A percentile compares a stretch with the other conserved stretches of the same genome.
Evolutionary conservation across 2,113 vertebrate genomes (phyloP).

Genomic region (Heliornis fulica): DNA sequence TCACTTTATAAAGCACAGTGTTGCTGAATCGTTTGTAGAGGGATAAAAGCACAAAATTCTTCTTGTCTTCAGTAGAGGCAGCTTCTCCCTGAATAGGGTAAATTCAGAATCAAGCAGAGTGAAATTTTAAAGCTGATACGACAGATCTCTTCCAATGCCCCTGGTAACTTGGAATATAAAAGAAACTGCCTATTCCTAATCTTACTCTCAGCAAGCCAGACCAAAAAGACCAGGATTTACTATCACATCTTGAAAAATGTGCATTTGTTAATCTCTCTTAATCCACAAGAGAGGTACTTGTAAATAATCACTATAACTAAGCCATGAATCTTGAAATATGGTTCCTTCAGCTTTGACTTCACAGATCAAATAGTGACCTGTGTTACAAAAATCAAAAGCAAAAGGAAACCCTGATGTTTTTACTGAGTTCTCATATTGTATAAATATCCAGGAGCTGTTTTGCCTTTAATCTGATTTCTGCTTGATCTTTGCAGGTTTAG

Average conservation of each 20-base stretch:
- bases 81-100: neutral
- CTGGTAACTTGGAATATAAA: neutral
- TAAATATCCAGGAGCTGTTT: neutral
- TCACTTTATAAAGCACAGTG: neutral
- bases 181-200: slow-evolving; percentile 2
- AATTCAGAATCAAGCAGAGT: neutral
- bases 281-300: neutral
- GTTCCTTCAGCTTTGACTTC: slow-evolving; percentile 9
- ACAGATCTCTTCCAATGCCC: neutral
- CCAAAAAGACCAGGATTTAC: neutral
- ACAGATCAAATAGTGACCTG: neutral
- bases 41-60: neutral
- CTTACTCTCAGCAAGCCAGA: neutral
- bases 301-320: slow-evolving; percentile 15
- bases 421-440: neutral
- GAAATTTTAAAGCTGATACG: slow-evolving; percentile 12
- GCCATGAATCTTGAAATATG: neutral
- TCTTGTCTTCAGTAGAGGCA: neutral
- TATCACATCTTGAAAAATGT: neutral
- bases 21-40: neutral
- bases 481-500: slow-evolving; percentile 58
- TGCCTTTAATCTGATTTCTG: neutral
- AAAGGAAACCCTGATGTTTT: neutral
- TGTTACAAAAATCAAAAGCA: neutral
- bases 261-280: slow-evolving; percentile 16